phyloP scores from a whole-genome alignment of 2,113 vertebrate genomes.

The Mustela nigripes region DNA sequence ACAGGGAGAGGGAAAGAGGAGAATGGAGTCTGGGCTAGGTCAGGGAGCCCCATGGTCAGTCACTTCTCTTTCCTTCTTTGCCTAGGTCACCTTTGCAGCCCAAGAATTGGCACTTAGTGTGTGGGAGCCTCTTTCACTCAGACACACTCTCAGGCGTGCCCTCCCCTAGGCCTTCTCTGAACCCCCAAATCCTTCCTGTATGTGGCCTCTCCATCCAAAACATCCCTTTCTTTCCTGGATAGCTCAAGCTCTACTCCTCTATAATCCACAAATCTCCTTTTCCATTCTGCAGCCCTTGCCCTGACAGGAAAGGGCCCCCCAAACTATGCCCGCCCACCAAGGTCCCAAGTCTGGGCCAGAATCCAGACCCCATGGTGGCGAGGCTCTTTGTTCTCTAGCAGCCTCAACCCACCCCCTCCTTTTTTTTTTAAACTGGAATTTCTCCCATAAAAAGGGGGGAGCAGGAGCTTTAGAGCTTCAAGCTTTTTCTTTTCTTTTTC shows the following conservation, averaged over 20 bases:
- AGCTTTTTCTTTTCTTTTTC: neutral
- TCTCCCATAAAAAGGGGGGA: constrained; percentile 40
- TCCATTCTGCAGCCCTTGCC: neutral
- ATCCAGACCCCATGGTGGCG: constrained; percentile 67
- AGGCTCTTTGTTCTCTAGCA: constrained; percentile 77
- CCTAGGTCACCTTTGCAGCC: neutral
- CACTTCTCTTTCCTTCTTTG: neutral
- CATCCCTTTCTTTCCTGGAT: constrained; percentile 4
- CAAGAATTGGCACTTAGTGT: neutral
- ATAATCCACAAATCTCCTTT: neutral
- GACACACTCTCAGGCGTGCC: neutral
- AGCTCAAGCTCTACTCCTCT: neutral
- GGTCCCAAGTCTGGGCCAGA: constrained; percentile 63
- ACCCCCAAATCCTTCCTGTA: neutral
- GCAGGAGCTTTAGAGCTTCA: constrained; percentile 3
- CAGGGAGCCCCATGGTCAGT: neutral
- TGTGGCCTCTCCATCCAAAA: neutral
- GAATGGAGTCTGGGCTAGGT: neutral
- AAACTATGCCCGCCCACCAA: neutral
- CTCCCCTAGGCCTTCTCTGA: neutral
- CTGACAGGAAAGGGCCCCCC: constrained; percentile 18
- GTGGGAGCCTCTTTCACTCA: neutral
- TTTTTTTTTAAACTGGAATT: constrained; percentile 67
- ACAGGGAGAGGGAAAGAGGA: neutral
- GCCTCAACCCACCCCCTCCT: constrained; percentile 48